Evolutionary conservation across 2,113 vertebrate genomes (phyloP), one percentile per base, ranked within the genome.

Genomic region (Thunnus maccoyii): DNA sequence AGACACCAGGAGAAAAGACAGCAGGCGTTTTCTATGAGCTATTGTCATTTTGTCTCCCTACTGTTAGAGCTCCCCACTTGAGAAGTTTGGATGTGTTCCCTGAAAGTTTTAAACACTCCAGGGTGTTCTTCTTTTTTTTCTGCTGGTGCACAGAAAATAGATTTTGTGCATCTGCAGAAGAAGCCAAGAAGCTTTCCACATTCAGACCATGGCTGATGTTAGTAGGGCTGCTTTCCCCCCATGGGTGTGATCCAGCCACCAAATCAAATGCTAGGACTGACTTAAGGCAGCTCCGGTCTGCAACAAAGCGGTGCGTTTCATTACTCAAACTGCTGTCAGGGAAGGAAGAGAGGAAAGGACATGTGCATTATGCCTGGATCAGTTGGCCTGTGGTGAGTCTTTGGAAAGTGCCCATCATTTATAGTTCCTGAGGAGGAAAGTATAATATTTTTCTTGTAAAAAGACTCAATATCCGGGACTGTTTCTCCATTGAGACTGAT

Each of bases 211-310:
- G 74, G 78, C 79, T 84, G 87, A 86, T 90, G 85, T 86, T 86
- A 89, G 78, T 63, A 27, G 67, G 80, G 72, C 63, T 36, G 47
- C 71, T 81, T 83, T 67, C 9, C 68, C 7, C 76, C 76, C 75
- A 69, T 25, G 88, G 89, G 84, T 83, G 78, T 75, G 84, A 91
- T 88, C 83, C 82, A 88, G 61, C 55, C 87, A 84, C 75, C 77
- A 80, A 90, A 93, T 93, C 89, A 92, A 91, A 91, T 86, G 89
- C 86, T 83, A 84, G 67, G 84, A 83, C 69, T 71, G 77, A 91
- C 87, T 86, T 57, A 76, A 88, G 86, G 91, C 82, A 36, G 82
- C 72, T 76, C 50, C 72, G 51, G 51, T 47, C 78, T 70, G 72
- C 78, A 85, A 91, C 86, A 87, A 89, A 87, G 81, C 78, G 16